These are phyloP conservation scores for Tyto alba DNA, from an alignment of 2,113 vertebrate genomes.

Conservation along the genomic window DNA sequence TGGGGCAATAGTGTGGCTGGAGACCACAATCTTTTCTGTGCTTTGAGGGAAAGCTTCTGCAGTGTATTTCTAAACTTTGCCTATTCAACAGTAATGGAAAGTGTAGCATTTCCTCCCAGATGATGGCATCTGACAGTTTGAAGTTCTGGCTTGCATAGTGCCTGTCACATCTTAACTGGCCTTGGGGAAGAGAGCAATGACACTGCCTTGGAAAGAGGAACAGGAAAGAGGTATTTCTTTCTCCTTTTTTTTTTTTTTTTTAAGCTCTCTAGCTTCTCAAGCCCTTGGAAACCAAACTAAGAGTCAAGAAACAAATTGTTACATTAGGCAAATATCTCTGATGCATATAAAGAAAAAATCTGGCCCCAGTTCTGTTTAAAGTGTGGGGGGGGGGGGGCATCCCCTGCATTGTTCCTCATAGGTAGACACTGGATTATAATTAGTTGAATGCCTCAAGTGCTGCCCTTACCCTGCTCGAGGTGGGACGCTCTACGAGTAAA, in stretches of 20 bases:
- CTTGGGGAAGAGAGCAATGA: background rate
- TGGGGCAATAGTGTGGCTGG: background rate
- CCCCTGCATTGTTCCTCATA: background rate
- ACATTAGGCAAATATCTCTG: background rate
- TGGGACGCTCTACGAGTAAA: background rate
- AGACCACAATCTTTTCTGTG: background rate
- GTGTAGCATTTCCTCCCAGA: background rate
- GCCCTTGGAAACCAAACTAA: background rate
- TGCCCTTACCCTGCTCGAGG: background rate
- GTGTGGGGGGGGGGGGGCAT: background rate
- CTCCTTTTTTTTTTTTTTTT: background rate
- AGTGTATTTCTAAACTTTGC: background rate
- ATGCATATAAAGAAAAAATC: background rate
- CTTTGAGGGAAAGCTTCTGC: background rate
- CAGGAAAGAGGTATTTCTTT: background rate
- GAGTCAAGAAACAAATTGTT: background rate
- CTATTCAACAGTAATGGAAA: background rate
- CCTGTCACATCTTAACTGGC: background rate
- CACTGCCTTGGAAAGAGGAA: background rate
- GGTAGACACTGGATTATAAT: background rate
- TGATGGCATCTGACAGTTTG: background rate
- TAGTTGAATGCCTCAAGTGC: background rate
- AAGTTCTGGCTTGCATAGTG: background rate
- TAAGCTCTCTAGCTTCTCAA: background rate
- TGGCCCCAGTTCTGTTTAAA: background rate